Evolutionary conservation across 2,797 vertebrate species (phyloP), one percentile per base, ranked within the genome.

Genomic region (Poecilia picta): DNA sequence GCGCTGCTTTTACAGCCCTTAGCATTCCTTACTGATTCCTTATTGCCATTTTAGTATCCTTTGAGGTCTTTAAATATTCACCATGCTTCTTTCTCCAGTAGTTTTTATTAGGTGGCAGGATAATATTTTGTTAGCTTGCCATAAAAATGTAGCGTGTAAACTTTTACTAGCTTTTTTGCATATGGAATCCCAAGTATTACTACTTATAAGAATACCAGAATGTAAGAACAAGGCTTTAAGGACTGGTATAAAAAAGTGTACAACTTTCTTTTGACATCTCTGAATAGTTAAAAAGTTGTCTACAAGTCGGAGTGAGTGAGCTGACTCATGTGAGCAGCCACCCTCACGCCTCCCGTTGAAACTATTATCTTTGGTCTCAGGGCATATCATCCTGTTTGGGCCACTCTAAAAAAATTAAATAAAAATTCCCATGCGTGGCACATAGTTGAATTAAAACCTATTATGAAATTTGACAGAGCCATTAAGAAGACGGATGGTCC

Each of bases 401-500:
- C 81, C 39, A 11, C 72, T 90, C 55, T n/a, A 59, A 55, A 23
- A 59, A 81, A 81, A 84, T 87, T 25, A 64, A 25, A 12, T 20
- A 25, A 8, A 25, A 25, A 45, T 43, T 80, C 71, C 77, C 78
- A 80, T 70, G 81, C 76, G 51, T 82, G 80, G 86, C 83, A 88
- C 76, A 81, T 77, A 76, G 90, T 84, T 85, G 89, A 92, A 94
- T 94, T 94, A 92, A 93, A 94, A 91, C 90, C 90, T 89, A 91
- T 95, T 94, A 90, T 88, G 80, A 91, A 91, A 92, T 84, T 85
- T 93, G 92, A 92, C 91, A 92, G 85, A 87, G 87, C 90, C 89
- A 94, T 94, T 93, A 94, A 87, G 86, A 94, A 94, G 94, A 94
- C 41, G 82, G 83, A 95, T 94, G 84, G 78, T 82, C 70, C 5